Base-by-base conservation (phyloP, 2,797 vertebrate species). In the Hipposideros larvatus region DNA sequence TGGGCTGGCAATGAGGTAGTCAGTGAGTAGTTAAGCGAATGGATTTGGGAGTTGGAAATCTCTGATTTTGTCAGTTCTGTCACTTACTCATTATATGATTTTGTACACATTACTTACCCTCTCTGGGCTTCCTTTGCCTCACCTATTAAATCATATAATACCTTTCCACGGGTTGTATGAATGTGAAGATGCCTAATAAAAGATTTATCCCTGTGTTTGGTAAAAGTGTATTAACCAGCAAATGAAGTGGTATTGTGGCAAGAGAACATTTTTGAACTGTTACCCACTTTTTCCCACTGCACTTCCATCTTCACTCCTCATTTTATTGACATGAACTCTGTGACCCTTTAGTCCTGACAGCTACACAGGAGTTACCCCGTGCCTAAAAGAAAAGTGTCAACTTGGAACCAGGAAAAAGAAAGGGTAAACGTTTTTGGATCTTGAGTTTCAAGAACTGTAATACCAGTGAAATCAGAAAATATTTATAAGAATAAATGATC, bases 121-220 rank as follows among this genome's bases (percentile, higher is more conserved):
- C 48, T 65, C 13, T 46, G 51, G 10, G 28, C 53, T 80, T 94
- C 37, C 51, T 77, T 55, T 66, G 21, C 41, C 61, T 95, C 34
- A 71, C 84, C 28, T 82, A 10, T 77, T 70, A 80, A 94, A 90
- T 91, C 37, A 91, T 9, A 89, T 83, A 88, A 18, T 24, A n/a
- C 41, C 31, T 96, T 91, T 16, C 77, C 24, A 46, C 9, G 5
- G 28, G 11, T 41, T 34, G 24, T 85, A 70, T 73, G 41, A 90
- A 95, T 79, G 31, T 63, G 70, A 94, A 90, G 57, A 90, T 65
- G 34, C 2, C 51, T 34, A 15, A 34, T 41, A 63, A 37, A 79
- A 53, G 8, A 4, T 59, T 87, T 73, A 43, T 24, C 26, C 34
- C 7, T 13, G 11, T n/a, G 21, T 53, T 89, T 77, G 24, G 28